Evolutionary conservation across 2,797 vertebrate species (phyloP).

Genomic region (Syndactyla subalaris): DNA sequence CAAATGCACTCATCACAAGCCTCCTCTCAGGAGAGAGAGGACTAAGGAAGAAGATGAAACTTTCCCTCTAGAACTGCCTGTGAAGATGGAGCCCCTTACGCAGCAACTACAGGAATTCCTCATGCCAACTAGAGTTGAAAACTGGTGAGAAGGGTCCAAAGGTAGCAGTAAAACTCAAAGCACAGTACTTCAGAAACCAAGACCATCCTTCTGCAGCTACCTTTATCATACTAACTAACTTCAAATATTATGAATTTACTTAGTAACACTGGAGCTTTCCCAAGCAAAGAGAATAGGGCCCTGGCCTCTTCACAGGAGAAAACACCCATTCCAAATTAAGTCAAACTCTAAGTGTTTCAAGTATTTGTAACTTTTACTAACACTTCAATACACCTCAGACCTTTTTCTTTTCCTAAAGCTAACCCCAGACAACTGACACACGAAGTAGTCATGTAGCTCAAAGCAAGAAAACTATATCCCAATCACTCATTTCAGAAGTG

Average conservation of each 20-base stretch:
- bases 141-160: neutral
- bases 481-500: neutral
- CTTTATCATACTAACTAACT: neutral
- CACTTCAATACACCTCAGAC: neutral
- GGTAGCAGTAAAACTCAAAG: neutral
- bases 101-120: neutral
- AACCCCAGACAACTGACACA: neutral
- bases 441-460: neutral
- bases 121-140: neutral
- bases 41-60: neutral
- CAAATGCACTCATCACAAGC: neutral
- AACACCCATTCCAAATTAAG: neutral
- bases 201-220: neutral
- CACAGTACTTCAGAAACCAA: neutral
- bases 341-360: neutral
- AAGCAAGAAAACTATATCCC: neutral
- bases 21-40: neutral
- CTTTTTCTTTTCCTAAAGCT: neutral
- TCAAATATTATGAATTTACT: neutral
- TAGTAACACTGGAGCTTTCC: neutral
- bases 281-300: neutral
- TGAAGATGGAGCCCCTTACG: rapidly evolving
- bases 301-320: neutral
- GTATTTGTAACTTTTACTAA: neutral
- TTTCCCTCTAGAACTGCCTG: neutral